Base-by-base conservation (phyloP, 2,888 invertebrate genomes). In the Brachyptera risi region DNA sequence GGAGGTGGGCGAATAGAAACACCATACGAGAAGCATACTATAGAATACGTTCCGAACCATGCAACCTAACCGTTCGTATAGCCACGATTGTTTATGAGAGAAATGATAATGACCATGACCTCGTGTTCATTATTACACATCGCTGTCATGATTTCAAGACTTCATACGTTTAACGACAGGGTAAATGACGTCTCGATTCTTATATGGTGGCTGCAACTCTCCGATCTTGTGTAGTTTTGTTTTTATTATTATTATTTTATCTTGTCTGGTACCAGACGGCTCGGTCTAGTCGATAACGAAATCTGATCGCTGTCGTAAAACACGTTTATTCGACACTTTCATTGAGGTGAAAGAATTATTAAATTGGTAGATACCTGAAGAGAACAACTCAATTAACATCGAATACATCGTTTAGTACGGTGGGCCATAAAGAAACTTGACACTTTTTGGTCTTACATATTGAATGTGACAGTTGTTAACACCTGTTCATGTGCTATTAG, bases 21-120 rank as follows among this genome's bases (percentile, higher is more conserved):
- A n/a, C n/a, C n/a, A n/a, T n/a, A n/a, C n/a, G n/a, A n/a, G n/a
- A n/a, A n/a, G n/a, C n/a, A n/a, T n/a, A n/a, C n/a, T n/a, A n/a
- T n/a, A n/a, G n/a, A n/a, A n/a, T n/a, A n/a, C n/a, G n/a, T n/a
- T n/a, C n/a, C n/a, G n/a, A n/a, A n/a, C n/a, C n/a, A n/a, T n/a
- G n/a, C n/a, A n/a, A n/a, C n/a, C n/a, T n/a, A n/a, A n/a, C n/a
- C n/a, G n/a, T n/a, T n/a, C n/a, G n/a, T n/a, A n/a, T n/a, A n/a
- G n/a, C n/a, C n/a, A n/a, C n/a, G 56, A 60, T 56, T 60, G 56
- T 60, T 60, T 60, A 60, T 60, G 60, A 56, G 60, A 21, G 44
- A 60, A 60, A 56, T 44, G 56, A 56, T 60, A 60, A 60, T 60
- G 60, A 24, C 60, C 60, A 56, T 56, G 60, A 60, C 51, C 60